These are phyloP conservation scores for Chloroclysta siterata DNA, from an alignment of 2,888 invertebrate genomes.

Conservation along the genomic window DNA sequence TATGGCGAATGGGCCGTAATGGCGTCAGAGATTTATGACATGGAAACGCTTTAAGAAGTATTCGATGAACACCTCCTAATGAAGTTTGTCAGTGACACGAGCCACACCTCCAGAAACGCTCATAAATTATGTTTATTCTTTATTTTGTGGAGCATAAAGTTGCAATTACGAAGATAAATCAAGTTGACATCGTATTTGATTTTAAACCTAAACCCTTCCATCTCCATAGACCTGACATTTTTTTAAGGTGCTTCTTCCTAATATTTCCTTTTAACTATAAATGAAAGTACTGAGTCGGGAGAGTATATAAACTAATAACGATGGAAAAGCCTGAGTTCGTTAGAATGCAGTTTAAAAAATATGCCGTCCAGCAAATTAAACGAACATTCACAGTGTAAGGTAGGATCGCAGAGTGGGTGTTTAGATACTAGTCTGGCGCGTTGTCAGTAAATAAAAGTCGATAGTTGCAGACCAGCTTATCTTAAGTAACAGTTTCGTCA, in stretches of 20 bases:
- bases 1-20: constrained; percentile 20
- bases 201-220: no score
- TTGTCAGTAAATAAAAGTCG: constrained; percentile 29
- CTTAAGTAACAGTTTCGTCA: constrained; percentile 10
- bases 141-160: not conserved
- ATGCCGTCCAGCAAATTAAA: constrained; percentile 1
- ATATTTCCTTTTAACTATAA: no score
- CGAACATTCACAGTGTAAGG: constrained; percentile 15
- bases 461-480: constrained; percentile 18
- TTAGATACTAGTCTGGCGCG: constrained; percentile 23
- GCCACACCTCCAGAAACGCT: constrained; percentile 4
- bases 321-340: not conserved
- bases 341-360: constrained; percentile 3
- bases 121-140: constrained; percentile 16
- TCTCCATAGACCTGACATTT: no score
- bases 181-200: not conserved
- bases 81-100: constrained; percentile 20
- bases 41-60: constrained; percentile 13
- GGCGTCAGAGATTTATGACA: constrained; percentile 26
- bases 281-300: no score
- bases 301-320: not conserved
- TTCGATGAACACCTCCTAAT: constrained; percentile 23
- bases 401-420: constrained; percentile 27
- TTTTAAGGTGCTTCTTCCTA: no score
- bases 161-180: not conserved